These are phyloP conservation scores for Diorhabda sublineata DNA, from an alignment of 1,140 invertebrate genomes.

Conservation along the genomic window DNA sequence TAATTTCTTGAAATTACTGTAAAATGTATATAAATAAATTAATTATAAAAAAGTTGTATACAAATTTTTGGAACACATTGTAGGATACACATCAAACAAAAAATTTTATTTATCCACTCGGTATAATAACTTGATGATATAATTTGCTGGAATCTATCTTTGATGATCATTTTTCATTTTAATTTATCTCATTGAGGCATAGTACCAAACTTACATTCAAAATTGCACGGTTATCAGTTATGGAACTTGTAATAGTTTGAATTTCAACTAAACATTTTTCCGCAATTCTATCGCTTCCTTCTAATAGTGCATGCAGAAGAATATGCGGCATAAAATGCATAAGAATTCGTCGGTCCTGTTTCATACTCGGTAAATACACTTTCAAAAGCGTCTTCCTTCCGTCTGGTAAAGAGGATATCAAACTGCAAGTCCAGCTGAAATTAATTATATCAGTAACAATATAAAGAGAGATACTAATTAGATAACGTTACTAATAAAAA, in stretches of 20 bases:
- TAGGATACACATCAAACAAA: too few species aligned
- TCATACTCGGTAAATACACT: slow-evolving; percentile 65
- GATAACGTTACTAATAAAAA: not conserved
- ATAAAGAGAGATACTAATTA: not conserved
- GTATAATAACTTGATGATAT: too few species aligned
- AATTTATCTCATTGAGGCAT: too few species aligned
- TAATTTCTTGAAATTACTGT: too few species aligned
- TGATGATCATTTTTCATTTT: too few species aligned
- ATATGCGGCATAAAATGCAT: slow-evolving; percentile 71
- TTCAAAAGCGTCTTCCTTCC: slow-evolving; percentile 55
- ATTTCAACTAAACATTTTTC: slow-evolving; percentile 55
- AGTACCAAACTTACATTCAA: too few species aligned
- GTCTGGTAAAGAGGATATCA: slow-evolving; percentile 55
- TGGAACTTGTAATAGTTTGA: slow-evolving; percentile 50
- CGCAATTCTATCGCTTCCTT: slow-evolving; percentile 41
- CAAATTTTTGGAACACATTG: too few species aligned
- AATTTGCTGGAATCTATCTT: too few species aligned
- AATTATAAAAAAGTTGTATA: too few species aligned
- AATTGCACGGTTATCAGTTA: not conserved
- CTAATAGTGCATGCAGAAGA: slow-evolving; percentile 58
- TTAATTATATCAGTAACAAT: not conserved
- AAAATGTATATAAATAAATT: too few species aligned
- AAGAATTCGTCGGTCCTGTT: slow-evolving; percentile 62
- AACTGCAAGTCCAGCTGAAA: slow-evolving; percentile 56
- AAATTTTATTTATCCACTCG: too few species aligned